Conservation (phyloP, 2,113 vertebrate genomes). For the Reinhardtius hippoglossoides region DNA sequence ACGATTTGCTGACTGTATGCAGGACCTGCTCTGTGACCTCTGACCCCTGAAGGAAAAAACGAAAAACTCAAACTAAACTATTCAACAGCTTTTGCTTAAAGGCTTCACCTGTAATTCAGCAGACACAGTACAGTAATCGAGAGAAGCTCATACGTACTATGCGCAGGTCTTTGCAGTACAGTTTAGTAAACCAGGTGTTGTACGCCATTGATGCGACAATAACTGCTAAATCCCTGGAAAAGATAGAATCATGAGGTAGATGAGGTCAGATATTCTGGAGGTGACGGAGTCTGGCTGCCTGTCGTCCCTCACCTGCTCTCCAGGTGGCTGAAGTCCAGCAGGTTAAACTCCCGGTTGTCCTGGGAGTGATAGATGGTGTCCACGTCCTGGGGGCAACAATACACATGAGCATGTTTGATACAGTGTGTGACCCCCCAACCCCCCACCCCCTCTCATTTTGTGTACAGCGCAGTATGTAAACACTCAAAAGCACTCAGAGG, state of each 20-base stretch:
- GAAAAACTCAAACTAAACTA: neutral
- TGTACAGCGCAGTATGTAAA: conserved; percentile 46
- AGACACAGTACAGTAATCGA: neutral
- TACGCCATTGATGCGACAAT: conserved; percentile 90
- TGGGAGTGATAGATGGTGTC: conserved; percentile 93
- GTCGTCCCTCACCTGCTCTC: conserved; percentile 85
- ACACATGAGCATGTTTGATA: conserved; percentile 51
- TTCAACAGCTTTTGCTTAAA: neutral
- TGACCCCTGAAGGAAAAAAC: conserved; percentile 80
- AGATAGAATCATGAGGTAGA: neutral
- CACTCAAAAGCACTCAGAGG: conserved; percentile 63
- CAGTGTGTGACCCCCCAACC: neutral
- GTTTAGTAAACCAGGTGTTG: conserved; percentile 91
- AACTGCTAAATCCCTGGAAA: conserved; percentile 86
- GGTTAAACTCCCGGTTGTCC: conserved; percentile 90
- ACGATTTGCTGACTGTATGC: conserved; percentile 89
- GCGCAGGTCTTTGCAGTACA: conserved; percentile 88
- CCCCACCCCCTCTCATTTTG: conserved; percentile 12
- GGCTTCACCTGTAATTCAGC: neutral
- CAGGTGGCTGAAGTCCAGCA: conserved; percentile 90
- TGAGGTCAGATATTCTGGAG: neutral
- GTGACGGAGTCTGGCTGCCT: too few species aligned
- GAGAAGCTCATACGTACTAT: conserved; percentile 74
- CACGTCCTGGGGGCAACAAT: conserved; percentile 83
- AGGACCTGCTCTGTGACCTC: conserved; percentile 90